Evolutionary conservation across 2,888 invertebrate genomes (phyloP), one percentile per base, ranked within the genome.

Genomic region (Leptopilina drosophilae): DNA sequence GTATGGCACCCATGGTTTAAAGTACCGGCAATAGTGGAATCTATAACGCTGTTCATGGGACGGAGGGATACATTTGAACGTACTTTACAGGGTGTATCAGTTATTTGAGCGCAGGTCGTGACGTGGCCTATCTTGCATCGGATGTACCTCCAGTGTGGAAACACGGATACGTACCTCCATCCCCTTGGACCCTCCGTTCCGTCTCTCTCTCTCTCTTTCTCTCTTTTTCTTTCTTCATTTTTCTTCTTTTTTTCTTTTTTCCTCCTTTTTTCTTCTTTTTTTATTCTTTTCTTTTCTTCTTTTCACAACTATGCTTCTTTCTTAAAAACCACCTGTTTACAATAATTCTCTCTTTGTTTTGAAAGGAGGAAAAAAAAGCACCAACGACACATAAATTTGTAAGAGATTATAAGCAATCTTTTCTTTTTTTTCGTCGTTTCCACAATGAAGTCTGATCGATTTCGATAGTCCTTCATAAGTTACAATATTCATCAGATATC

Each of bases 101-200:
- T 86, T 88, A 89, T 87, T 85, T 82, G 87, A 85, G 87, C 86
- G 85, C 87, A 87, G 89, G 88, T 91, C 91, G 90, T 91, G 90
- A 91, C 90, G 90, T 87, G 88, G 87, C 87, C 87, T 91, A 90
- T 91, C 90, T 90, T 89, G 89, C 90, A 91, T 91, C 91, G 89
- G 89, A 90, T 90, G 90, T 91, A 90, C 89, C 89, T 88, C 89
- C 90, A 90, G 91, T 90, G 91, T 90, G 90, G 90, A 91, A 91
- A 91, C 91, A 91, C 88, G 90, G 88, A 91, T 91, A 90, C 89
- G 88, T 88, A 73, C 56, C 69, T 73, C 69, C 56, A 73, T 82
- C 85, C 84, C 84, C 81, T 84, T 81, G 81, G 14, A 26, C 20
- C 62, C 46, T 46, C 12, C 46, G 2, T 46, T 46, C 46, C 46